These are phyloP conservation scores for Hypocryptadius cinnamomeus DNA, from an alignment of 2,113 vertebrate genomes.

Conservation along the genomic window DNA sequence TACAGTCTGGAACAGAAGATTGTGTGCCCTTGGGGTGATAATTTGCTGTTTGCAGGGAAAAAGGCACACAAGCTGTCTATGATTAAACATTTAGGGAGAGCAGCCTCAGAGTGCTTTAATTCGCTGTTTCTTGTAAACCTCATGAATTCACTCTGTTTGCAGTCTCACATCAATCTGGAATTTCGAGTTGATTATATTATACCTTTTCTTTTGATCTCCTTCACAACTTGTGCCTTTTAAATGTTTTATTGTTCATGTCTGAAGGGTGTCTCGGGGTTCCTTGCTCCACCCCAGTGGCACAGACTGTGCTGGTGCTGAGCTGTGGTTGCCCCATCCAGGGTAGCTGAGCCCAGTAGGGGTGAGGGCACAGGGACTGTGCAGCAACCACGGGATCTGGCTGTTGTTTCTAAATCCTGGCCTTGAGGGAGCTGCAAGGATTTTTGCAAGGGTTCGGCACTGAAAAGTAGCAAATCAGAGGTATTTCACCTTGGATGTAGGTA, in stretches of 20 bases:
- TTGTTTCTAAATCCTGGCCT: not conserved
- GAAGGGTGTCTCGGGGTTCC: fast-evolving
- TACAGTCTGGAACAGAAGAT: not conserved
- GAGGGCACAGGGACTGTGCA: not conserved
- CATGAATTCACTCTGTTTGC: not conserved
- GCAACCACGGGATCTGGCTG: not conserved
- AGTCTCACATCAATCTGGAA: not conserved
- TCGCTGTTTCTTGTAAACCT: not conserved
- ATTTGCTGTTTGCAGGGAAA: not conserved
- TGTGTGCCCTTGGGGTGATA: not conserved
- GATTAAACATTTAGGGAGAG: not conserved
- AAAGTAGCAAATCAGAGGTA: not conserved
- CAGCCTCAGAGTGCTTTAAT: not conserved
- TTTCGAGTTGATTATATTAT: not conserved
- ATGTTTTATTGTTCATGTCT: not conserved
- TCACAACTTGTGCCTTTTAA: not conserved
- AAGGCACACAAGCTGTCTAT: not conserved
- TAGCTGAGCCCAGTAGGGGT: not conserved
- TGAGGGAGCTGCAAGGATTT: not conserved
- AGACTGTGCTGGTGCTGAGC: not conserved
- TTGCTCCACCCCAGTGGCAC: not conserved
- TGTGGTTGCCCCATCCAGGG: not conserved
- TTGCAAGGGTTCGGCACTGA: not conserved
- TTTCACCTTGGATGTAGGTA: fast-evolving
- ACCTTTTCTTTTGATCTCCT: not conserved